Conservation (phyloP, 2,797 vertebrate species). For the Peromyscus aztecus region DNA sequence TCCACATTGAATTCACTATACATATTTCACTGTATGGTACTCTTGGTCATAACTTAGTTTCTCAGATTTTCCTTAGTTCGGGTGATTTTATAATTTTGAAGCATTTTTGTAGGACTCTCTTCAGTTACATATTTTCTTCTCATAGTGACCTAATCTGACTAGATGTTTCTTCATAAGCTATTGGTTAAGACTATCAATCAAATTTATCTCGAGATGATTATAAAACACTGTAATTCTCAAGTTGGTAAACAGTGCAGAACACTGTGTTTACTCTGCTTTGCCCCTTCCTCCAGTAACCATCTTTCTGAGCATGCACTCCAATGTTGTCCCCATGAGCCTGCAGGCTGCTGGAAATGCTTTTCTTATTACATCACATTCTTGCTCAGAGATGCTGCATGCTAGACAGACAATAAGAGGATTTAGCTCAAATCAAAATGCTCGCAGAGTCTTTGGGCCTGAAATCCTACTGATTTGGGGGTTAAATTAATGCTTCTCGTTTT, state of each 20-base stretch:
- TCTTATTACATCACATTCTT: neutral
- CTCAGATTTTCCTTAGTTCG: neutral
- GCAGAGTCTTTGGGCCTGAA: neutral
- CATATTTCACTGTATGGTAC: neutral
- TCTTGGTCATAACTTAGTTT: neutral
- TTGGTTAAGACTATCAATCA: neutral
- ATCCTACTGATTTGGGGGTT: neutral
- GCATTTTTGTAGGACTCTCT: neutral
- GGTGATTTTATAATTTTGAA: neutral
- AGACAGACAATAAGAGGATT: neutral
- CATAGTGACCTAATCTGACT: neutral
- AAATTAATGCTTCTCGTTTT: neutral
- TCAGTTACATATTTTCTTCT: neutral
- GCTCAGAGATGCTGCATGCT: neutral
- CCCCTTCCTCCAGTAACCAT: neutral
- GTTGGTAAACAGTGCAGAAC: neutral
- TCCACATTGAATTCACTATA: neutral
- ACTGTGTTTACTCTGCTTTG: neutral
- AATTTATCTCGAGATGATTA: neutral
- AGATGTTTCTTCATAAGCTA: neutral
- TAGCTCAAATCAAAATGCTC: neutral
- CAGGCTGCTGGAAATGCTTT: neutral
- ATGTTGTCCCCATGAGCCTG: neutral
- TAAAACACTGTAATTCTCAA: neutral
- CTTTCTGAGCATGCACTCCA: fast-evolving